Base-by-base conservation (phyloP, 92 coral and sea anemone species). In the Plumapathes pennacea region DNA sequence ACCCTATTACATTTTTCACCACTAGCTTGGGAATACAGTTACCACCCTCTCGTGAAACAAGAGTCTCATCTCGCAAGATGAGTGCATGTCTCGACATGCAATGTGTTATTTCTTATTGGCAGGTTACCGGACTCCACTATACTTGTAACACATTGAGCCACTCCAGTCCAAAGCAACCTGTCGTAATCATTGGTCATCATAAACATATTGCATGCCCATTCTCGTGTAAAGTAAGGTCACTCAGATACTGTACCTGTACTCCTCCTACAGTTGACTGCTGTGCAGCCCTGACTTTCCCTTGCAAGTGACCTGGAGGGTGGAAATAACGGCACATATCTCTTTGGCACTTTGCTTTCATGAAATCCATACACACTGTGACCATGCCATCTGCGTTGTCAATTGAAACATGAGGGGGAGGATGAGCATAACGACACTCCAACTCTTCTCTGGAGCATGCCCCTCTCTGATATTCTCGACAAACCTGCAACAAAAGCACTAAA, bases 351-450 rank as follows among this genome's bases (percentile, higher is more conserved):
- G 89, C 96, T 52, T 92, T 92, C 48, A 92, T 90, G 47, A 88
- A 92, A 76, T 92, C 98, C 98, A 92, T 92, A 65, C 98, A 92
- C 2, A 92, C 98, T 0, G 98, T 92, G 2, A 92, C 72, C 91
- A 89, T 88, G 15, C 90, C 90, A 49, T 92, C 94, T 24, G 85
- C 72, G 14, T 84, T 74, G 53, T 92, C 98, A 11, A 85, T 83
- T 34, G 79, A 65, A 11, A 83, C 78, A 18, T 92, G 96, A 38
- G 83, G 37, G 10, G 92, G 91, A 4, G 98, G 98, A 47, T 92
- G 98, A 2, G 98, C 98, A 31, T 82, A 75, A 21, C 86, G 78
- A 54, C 98, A 92, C 65, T 91, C 89, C 7, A 72, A 67, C 38
- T 86, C 95, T 54, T 72, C 85, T 62, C 90, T 84, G 41, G 96